Base-by-base conservation (phyloP, 2,113 vertebrate species). In the Tetraodon nigroviridis region DNA sequence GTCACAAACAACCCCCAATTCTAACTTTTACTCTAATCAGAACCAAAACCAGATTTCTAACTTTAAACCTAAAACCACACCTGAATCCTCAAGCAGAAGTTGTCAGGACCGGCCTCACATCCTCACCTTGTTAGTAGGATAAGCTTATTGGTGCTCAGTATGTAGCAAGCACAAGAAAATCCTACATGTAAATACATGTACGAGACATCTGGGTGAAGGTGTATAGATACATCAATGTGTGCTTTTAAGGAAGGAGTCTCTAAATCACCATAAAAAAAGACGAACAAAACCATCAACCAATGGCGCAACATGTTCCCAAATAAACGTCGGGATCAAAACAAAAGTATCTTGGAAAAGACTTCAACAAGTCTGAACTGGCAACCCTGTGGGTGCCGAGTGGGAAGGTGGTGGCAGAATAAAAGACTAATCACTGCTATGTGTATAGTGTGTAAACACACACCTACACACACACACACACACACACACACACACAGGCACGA, bases 261-360 rank as follows among this genome's bases (percentile, higher is more conserved):
- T 24, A 24, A 24, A 5, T 65, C 46, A 51, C 20, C 19, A 27
- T 45, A 1, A 55, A 18, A 15, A 27, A 63, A 14, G 54, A 63
- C n/a, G n/a, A 6, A 32, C 2, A 32, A 32, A 32, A 24, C 24
- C 24, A 55, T 53, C 22, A 50, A 59, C 60, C 27, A 27, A n/a
- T 44, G 67, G 74, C 55, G 80, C 79, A 69, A 6, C 20, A 42
- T 75, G 78, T 87, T 83, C 79, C 69, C 54, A 60, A 58, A 63
- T 57, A 16, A 49, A 57, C 53, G 47, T 45, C 68, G 64, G 64
- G 56, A 79, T 76, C 15, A 46, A 19, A 61, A 68, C 22, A 48
- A 53, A 76, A 67, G 41, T n/a, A n/a, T n/a, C n/a, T 79, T 49
- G 52, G 57, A 48, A 50, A 51, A 69, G 45, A 73, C 70, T 69